Evolutionary conservation across 2,797 vertebrate genomes (phyloP).

Genomic region (Myotis findleyi): DNA sequence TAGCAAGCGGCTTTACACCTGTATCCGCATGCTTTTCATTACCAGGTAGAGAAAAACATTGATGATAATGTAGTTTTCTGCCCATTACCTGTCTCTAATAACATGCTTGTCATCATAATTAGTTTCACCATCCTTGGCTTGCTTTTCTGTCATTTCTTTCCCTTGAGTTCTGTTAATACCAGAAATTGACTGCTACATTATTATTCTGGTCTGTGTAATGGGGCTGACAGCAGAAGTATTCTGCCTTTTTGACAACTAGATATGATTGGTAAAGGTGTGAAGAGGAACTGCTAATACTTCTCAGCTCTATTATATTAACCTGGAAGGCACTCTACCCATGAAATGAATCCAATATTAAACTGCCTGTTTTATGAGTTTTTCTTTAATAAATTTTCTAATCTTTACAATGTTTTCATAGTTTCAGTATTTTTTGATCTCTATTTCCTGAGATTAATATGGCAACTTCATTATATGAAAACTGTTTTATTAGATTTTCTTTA

Average conservation of each 20-base stretch:
- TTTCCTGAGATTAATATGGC: conserved; percentile 78
- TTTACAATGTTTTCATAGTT: conserved; percentile 74
- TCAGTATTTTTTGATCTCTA: conserved; percentile 72
- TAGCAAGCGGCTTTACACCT: conserved; percentile 65
- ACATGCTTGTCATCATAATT: conserved; percentile 82
- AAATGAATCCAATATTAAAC: conserved; percentile 74
- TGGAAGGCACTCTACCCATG: conserved; percentile 79
- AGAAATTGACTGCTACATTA: conserved; percentile 79
- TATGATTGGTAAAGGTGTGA: conserved; percentile 82
- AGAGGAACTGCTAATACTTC: conserved; percentile 82
- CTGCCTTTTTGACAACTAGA: conserved; percentile 79
- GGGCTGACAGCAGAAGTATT: conserved; percentile 79
- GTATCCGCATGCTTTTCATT: not conserved
- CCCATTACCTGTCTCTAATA: conserved; percentile 82
- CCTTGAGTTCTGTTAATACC: conserved; percentile 75
- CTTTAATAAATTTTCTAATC: conserved; percentile 80
- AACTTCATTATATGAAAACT: conserved; percentile 75
- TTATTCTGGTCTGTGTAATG: conserved; percentile 76
- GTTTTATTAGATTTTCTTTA: conserved; percentile 63
- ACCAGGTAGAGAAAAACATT: conserved; percentile 64
- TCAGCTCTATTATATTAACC: conserved; percentile 82
- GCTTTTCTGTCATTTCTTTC: conserved; percentile 80
- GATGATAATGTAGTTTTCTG: conserved; percentile 74
- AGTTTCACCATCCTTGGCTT: conserved; percentile 82
- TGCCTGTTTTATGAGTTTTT: conserved; percentile 72